Evolutionary conservation across 2,797 vertebrate species (phyloP).

Genomic region (Vespertilio murinus): DNA sequence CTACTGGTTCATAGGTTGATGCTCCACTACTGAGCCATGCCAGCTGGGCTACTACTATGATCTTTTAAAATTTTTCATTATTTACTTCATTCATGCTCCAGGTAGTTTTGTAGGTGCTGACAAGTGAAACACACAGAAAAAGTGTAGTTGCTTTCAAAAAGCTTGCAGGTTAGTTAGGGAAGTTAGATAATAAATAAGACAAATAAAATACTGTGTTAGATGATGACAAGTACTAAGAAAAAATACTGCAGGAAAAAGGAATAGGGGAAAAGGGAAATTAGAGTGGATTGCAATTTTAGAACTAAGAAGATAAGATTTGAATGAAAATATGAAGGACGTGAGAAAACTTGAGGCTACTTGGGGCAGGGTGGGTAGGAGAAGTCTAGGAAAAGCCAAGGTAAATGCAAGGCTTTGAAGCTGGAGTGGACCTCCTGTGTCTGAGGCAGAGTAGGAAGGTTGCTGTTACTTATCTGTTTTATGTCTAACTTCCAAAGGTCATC

Average conservation of each 20-base stretch:
- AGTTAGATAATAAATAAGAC: background rate
- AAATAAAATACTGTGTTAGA: background rate
- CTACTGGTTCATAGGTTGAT: no score
- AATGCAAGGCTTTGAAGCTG: background rate
- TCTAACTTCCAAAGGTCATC: background rate
- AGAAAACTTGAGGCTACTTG: background rate
- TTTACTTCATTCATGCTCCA: background rate
- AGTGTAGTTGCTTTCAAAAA: background rate
- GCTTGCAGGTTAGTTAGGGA: background rate
- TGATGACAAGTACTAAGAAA: background rate
- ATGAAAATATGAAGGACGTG: background rate
- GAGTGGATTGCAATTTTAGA: background rate
- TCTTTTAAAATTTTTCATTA: background rate
- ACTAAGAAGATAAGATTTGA: background rate
- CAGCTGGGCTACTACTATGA: background rate
- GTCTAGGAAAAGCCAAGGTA: background rate
- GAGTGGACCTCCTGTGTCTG: background rate
- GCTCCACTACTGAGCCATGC: no score
- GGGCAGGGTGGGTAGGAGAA: background rate
- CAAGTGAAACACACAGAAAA: background rate
- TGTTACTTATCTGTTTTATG: background rate
- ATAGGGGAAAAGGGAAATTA: background rate
- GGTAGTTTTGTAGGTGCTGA: background rate
- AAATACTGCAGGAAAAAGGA: background rate
- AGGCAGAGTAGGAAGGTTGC: background rate